phyloP scores from a whole-genome alignment of 1,140 invertebrate species.

The Formica exsecta region DNA sequence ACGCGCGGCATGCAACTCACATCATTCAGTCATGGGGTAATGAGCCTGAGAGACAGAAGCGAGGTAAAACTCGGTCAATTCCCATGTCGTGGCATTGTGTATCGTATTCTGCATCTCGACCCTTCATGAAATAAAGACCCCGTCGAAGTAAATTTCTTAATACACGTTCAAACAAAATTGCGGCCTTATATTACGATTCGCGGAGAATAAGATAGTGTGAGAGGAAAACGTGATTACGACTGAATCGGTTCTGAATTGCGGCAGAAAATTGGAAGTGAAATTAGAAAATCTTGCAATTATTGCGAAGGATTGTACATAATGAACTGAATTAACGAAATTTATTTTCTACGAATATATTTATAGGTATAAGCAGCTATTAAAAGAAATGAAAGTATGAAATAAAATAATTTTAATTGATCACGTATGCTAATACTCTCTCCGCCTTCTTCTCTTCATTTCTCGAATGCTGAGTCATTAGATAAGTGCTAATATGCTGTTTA shows the following conservation, averaged over 20 bases:
- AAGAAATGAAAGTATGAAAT: neutral
- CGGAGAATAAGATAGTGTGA: neutral
- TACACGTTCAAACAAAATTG: conserved; percentile 1
- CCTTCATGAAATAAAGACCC: conserved; percentile 10
- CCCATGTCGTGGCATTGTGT: conserved; percentile 19
- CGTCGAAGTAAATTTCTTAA: conserved; percentile 41
- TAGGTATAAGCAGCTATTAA: neutral
- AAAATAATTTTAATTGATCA: neutral
- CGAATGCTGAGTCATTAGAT: conserved; percentile 40
- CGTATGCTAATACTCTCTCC: neutral
- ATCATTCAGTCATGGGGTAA: conserved; percentile 35
- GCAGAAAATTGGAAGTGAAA: conserved; percentile 8
- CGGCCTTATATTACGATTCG: neutral
- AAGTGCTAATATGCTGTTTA: conserved; percentile 75
- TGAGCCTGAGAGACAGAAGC: conserved; percentile 54
- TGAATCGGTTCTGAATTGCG: neutral
- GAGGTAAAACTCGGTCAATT: conserved; percentile 63
- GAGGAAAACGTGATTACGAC: neutral
- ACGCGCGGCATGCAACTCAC: conserved; percentile 10
- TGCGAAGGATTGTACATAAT: neutral
- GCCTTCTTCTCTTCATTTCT: conserved; percentile 27
- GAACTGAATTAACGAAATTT: conserved; percentile 8
- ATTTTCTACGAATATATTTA: neutral
- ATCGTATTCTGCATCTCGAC: neutral
- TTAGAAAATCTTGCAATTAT: neutral